A percentile compares a stretch with the other conserved stretches of the same genome.
Conservation (phyloP, 2,113 vertebrate species). For the Centrocercus urophasianus region DNA sequence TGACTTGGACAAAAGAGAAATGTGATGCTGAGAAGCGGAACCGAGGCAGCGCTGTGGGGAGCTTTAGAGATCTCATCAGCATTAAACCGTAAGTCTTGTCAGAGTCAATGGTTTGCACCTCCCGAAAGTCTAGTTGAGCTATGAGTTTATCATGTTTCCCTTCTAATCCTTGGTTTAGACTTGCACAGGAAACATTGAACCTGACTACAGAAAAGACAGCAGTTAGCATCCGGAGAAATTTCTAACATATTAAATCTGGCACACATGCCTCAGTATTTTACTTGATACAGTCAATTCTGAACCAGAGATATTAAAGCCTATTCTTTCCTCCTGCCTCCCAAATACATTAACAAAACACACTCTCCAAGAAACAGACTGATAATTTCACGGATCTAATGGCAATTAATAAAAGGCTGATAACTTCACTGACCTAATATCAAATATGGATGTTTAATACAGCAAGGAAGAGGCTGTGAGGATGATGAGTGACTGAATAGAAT, state of each 20-base stretch:
- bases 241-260: neutral
- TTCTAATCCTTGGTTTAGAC: neutral
- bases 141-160: neutral
- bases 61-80: slow-evolving; percentile 93
- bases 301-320: neutral
- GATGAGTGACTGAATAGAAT: neutral
- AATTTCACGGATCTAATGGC: neutral
- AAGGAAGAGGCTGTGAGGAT: neutral
- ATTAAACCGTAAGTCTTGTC: slow-evolving; percentile 92
- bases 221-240: neutral
- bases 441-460: neutral
- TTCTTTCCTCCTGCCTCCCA: neutral
- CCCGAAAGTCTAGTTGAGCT: neutral
- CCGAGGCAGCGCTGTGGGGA: slow-evolving; percentile 85
- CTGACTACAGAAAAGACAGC: neutral
- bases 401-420: neutral
- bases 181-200: neutral
- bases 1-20: slow-evolving; percentile 97
- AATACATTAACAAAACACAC: neutral
- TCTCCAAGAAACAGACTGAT: neutral
- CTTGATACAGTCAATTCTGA: neutral
- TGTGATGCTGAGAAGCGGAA: slow-evolving; percentile 85
- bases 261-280: neutral
- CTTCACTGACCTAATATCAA: neutral
- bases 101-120: neutral